These are phyloP conservation scores for Dascillus cervinus DNA, from an alignment of 2,888 invertebrate genomes.

Conservation along the genomic window DNA sequence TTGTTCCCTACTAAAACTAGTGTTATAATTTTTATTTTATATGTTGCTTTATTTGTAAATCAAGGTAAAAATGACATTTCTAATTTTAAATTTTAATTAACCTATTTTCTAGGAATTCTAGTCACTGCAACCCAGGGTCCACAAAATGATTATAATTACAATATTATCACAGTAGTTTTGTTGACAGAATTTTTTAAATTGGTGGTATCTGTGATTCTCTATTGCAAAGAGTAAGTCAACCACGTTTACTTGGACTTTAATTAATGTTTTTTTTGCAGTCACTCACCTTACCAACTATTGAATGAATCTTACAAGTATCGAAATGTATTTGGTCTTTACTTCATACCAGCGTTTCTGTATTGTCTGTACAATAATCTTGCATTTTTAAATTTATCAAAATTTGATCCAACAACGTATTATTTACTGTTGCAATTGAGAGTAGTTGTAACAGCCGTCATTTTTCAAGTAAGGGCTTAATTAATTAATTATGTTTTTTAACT, in stretches of 20 bases:
- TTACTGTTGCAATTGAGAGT: constrained; percentile 84
- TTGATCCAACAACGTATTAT: constrained; percentile 93
- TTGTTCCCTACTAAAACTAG: constrained; percentile 80
- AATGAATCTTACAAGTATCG: constrained; percentile 52
- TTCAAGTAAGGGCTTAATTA: constrained; percentile 63
- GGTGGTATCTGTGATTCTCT: constrained; percentile 61
- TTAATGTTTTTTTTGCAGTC: constrained; percentile 58
- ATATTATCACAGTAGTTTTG: constrained; percentile 80
- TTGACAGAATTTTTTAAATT: constrained; percentile 83
- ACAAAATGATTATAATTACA: constrained; percentile 76
- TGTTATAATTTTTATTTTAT: constrained; percentile 71
- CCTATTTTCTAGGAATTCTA: constrained; percentile 67
- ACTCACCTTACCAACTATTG: constrained; percentile 48
- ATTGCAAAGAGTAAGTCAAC: constrained; percentile 57
- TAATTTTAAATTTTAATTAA: constrained; percentile 2
- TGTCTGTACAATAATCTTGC: constrained; percentile 92
- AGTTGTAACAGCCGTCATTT: constrained; percentile 84
- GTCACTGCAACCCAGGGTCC: constrained; percentile 83
- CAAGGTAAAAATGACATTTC: constrained; percentile 60
- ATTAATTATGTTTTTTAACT: constrained; percentile 5
- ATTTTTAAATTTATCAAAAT: constrained; percentile 81
- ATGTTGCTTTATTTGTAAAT: constrained; percentile 83
- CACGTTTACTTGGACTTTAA: constrained; percentile 1
- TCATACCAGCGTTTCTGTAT: constrained; percentile 85
- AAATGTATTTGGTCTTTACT: constrained; percentile 68